Percentiles rank a stretch among this genome's conserved stretches.
phyloP scores from a whole-genome alignment of 2,113 vertebrate genomes.

The Actenoides lindsayi region DNA sequence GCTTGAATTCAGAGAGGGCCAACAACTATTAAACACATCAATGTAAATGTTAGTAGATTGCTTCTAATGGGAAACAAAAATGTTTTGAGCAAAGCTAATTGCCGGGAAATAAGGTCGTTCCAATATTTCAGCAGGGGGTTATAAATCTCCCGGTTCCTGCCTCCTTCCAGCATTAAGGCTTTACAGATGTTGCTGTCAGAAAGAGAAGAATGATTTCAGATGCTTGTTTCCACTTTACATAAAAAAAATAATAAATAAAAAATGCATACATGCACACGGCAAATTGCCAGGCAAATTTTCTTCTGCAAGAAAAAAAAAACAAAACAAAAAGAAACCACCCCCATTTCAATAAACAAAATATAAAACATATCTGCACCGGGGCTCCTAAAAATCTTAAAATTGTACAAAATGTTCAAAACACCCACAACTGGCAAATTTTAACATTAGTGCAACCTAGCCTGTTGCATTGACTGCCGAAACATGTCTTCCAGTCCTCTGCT shows the following conservation, averaged over 20 bases:
- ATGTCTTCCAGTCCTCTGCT: background rate
- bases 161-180: conserved; percentile 51
- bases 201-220: conserved; percentile 52
- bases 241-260: background rate
- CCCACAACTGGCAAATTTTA: background rate
- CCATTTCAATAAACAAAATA: background rate
- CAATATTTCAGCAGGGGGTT: conserved; percentile 57
- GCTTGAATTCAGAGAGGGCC: conserved; percentile 33
- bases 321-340: background rate
- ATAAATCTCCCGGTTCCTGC: conserved; percentile 55
- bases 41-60: conserved; percentile 47
- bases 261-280: background rate
- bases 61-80: conserved; percentile 69
- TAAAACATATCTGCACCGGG: background rate
- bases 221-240: conserved; percentile 45
- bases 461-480: background rate
- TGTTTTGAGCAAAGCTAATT: conserved; percentile 68
- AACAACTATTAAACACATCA: conserved; percentile 41
- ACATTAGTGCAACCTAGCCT: background rate
- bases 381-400: background rate
- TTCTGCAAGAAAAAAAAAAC: background rate
- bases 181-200: conserved; percentile 67
- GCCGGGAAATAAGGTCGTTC: conserved; percentile 63
- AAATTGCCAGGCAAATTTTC: background rate
- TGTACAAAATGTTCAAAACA: background rate